Conservation (phyloP, 2,113 vertebrate genomes). For the Rhegmatorhina hoffmannsi region DNA sequence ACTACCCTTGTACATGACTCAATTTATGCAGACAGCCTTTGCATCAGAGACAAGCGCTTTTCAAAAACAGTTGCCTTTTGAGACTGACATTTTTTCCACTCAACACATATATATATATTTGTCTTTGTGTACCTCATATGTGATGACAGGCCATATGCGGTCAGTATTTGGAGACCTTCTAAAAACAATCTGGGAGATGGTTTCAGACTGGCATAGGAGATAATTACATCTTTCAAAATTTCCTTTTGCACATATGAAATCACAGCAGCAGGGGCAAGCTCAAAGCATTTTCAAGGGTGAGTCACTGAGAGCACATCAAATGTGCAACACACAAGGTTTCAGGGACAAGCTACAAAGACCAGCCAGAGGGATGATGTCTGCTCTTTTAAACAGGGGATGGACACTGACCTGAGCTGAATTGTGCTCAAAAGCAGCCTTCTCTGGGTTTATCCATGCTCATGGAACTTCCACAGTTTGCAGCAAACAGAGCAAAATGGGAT, state of each 20-base stretch:
- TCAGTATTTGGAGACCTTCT: not conserved
- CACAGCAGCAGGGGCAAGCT: not conserved
- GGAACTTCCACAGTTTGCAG: not conserved
- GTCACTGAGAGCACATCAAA: not conserved
- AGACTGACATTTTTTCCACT: conserved; percentile 10
- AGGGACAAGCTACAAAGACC: not conserved
- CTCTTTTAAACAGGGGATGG: not conserved
- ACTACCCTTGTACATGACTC: not conserved
- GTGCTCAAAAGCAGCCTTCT: not conserved
- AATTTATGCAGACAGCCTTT: not conserved
- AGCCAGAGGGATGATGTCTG: not conserved
- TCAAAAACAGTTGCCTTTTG: not conserved
- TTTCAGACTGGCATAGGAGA: not conserved
- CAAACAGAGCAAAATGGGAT: not conserved
- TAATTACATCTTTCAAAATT: not conserved
- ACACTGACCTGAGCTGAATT: not conserved
- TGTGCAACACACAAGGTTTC: not conserved
- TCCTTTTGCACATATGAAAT: not conserved
- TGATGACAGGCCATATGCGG: not conserved
- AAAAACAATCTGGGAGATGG: not conserved
- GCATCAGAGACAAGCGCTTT: not conserved
- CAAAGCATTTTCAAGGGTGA: not conserved
- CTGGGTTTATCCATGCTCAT: not conserved
- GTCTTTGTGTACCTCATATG: not conserved
- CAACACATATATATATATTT: not conserved